These are phyloP conservation scores for Sapayoa aenigma DNA, from an alignment of 2,113 vertebrate genomes.

Conservation along the genomic window DNA sequence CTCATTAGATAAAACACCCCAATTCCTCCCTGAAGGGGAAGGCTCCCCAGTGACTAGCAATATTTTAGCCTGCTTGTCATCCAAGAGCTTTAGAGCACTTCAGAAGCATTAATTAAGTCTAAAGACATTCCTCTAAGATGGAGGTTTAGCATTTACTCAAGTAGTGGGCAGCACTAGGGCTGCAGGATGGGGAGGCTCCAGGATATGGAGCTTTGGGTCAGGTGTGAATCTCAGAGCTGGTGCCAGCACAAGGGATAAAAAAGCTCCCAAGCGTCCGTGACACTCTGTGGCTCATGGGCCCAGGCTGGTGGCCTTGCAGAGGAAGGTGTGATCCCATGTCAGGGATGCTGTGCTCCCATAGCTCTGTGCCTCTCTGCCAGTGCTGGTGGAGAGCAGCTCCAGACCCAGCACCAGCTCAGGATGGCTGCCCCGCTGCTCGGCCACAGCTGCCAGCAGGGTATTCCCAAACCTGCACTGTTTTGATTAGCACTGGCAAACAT, in stretches of 20 bases:
- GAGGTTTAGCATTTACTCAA: background rate
- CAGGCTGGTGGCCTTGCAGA: background rate
- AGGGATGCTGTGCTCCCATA: background rate
- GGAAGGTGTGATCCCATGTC: accelerated
- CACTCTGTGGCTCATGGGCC: accelerated
- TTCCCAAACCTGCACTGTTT: accelerated
- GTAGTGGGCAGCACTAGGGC: background rate
- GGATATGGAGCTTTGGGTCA: accelerated
- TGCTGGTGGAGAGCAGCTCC: background rate
- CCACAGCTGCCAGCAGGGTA: background rate
- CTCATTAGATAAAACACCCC: background rate
- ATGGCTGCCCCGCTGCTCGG: background rate
- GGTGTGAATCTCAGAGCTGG: background rate
- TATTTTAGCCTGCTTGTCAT: background rate
- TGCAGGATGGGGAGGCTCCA: background rate
- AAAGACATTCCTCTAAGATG: background rate
- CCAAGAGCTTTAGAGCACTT: background rate
- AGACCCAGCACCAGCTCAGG: background rate
- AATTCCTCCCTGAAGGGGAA: background rate
- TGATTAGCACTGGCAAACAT: background rate
- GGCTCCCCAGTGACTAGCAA: background rate
- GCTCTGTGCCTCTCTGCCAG: accelerated
- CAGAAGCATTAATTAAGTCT: background rate
- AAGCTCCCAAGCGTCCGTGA: accelerated
- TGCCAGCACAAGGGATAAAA: background rate